Evolutionary conservation across 1,140 invertebrate species (phyloP).

Genomic region (Reticulitermes speratus): DNA sequence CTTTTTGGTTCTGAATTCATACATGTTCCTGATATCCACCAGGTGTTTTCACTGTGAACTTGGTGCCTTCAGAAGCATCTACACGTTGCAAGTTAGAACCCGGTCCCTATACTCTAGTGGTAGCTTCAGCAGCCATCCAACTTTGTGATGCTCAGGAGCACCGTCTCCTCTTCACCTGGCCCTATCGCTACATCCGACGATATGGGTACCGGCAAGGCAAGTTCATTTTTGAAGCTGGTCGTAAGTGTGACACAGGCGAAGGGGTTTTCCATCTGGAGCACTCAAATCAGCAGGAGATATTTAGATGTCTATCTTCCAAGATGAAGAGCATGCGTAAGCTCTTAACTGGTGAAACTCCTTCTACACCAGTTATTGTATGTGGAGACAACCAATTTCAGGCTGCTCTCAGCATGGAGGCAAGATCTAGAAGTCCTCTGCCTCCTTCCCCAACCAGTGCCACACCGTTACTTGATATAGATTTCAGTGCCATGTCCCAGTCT

Average conservation of each 20-base stretch:
- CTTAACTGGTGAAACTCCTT: conserved; percentile 61
- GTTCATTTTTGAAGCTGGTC: conserved; percentile 88
- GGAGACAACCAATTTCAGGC: conserved; percentile 72
- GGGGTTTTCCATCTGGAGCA: conserved; percentile 79
- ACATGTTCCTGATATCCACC: conserved; percentile 25
- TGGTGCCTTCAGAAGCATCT: conserved; percentile 76
- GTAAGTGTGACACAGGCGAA: conserved; percentile 83
- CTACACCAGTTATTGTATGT: conserved; percentile 43
- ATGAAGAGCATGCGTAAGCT: conserved; percentile 84
- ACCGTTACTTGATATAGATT: conserved; percentile 51
- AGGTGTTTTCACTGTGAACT: conserved; percentile 71
- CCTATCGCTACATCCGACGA: conserved; percentile 78
- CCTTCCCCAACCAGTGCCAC: conserved; percentile 59
- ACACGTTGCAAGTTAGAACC: conserved; percentile 68
- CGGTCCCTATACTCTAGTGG: conserved; percentile 68
- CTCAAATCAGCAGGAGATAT: conserved; percentile 76
- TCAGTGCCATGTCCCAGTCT: not conserved
- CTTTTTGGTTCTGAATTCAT: not conserved
- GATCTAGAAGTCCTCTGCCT: conserved; percentile 72
- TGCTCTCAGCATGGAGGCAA: conserved; percentile 69
- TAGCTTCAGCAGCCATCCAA: conserved; percentile 71
- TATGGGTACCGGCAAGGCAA: conserved; percentile 80
- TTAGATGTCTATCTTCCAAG: conserved; percentile 69
- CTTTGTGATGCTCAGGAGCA: conserved; percentile 62
- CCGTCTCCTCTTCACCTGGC: conserved; percentile 75